Evolutionary conservation across 2,888 invertebrate species (phyloP), one percentile per base, ranked within the genome.

Genomic region (Hetaerina titia): DNA sequence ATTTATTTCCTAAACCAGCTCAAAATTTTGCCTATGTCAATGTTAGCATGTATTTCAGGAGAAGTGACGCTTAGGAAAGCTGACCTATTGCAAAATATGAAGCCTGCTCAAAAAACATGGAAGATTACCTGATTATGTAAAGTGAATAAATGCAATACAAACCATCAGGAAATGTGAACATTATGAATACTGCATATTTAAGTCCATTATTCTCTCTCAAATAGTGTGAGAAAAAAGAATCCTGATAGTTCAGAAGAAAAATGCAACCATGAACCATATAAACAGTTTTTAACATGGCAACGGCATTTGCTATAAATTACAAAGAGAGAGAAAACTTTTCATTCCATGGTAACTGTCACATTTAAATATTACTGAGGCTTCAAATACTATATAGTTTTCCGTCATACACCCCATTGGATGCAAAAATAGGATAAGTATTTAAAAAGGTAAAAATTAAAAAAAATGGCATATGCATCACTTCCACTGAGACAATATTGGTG

Each of bases 1-100:
- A 64, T 22, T 58, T 74, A 69, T 45, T 56, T 92, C 92, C 92
- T 92, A 92, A 69, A 56, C 92, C 92, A 92, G 92, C 92, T 92
- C 69, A 92, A 92, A 92, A 25, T 92, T 64, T 92, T 92, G 92
- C 92, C 92, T 92, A 92, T 92, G 17, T 45, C 69, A 92, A 92
- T 45, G 64, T 92, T 92, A 92, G 92, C 92, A 92, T 74, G 56
- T 74, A 56, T 64, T 92, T 92, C 92, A 92, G 92, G 92, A 92
- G 92, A 92, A 92, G 92, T 92, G 92, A 92, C 69, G 92, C 69
- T 92, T n/a, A 45, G 9, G 69, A 92, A 60, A n/a, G 0, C 9
- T 8, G 8, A 11, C 25, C 31, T 81, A 31, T 31, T 31, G 11
- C 1, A 31, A 81, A 31, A 13, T 9, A 81, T 4, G 57, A 56